A percentile compares a stretch with the other conserved stretches of the same genome.
These are phyloP conservation scores for Bradypus variegatus DNA, from an alignment of 2,797 vertebrate species.

Conservation along the genomic window DNA sequence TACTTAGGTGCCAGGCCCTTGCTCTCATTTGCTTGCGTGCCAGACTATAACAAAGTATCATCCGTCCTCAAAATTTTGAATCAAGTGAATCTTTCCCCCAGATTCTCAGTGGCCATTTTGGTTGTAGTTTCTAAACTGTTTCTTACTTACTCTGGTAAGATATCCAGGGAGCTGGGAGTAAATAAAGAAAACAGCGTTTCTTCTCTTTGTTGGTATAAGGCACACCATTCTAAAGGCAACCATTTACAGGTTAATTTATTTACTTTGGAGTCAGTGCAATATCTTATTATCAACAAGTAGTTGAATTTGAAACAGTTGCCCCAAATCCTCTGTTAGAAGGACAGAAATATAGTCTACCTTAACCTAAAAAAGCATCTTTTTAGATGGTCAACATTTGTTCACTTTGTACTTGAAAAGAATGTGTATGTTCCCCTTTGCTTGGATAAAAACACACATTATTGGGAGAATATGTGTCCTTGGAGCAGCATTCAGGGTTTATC, in stretches of 20 bases:
- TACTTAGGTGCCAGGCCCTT: background rate
- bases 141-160: background rate
- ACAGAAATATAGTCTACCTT: background rate
- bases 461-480: background rate
- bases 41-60: background rate
- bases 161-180: background rate
- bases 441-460: background rate
- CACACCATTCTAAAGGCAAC: background rate
- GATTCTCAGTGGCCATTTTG: background rate
- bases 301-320: constrained; percentile 9
- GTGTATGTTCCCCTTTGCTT: background rate
- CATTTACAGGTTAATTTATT: background rate
- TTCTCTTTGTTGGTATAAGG: constrained; percentile 5
- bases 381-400: background rate
- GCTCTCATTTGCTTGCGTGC: background rate
- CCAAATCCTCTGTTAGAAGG: background rate
- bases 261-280: background rate
- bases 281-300: background rate
- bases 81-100: background rate
- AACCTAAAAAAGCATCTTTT: background rate
- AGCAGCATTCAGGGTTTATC: background rate
- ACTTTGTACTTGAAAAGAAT: background rate
- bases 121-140: background rate
- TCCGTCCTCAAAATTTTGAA: background rate
- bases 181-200: background rate